Evolutionary conservation across 2,797 vertebrate species (phyloP).

Genomic region (Pangasius macronema): DNA sequence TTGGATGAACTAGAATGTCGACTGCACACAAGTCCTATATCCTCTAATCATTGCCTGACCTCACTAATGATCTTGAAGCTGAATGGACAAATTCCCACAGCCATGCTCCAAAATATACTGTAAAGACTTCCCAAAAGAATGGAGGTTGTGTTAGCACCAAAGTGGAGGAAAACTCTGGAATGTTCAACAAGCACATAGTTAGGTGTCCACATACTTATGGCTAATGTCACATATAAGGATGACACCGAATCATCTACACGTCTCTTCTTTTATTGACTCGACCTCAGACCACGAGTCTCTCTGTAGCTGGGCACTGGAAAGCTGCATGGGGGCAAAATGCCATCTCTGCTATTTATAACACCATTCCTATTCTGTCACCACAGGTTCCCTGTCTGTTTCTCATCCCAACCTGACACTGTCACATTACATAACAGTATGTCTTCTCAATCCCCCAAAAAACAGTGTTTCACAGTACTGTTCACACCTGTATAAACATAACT

Average conservation of each 20-base stretch:
- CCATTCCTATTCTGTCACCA: neutral
- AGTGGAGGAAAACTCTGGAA: neutral
- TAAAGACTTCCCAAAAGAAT: neutral
- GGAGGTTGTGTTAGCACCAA: neutral
- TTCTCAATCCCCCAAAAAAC: neutral
- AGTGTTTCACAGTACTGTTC: neutral
- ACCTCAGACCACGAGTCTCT: too few species aligned
- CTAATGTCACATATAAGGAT: too few species aligned
- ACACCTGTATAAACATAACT: neutral
- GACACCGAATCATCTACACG: too few species aligned
- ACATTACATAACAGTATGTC: neutral
- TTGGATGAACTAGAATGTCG: neutral
- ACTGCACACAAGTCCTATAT: too few species aligned
- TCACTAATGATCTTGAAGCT: neutral
- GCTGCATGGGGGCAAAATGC: neutral
- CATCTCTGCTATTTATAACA: slow-evolving; percentile 12
- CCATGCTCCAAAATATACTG: neutral
- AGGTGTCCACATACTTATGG: neutral
- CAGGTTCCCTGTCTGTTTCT: neutral
- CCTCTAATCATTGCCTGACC: neutral
- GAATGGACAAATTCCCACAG: neutral
- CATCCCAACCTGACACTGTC: neutral
- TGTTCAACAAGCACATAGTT: neutral
- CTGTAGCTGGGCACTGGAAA: neutral
- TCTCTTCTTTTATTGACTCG: too few species aligned